Evolutionary conservation across 2,888 invertebrate genomes (phyloP), one percentile per base, ranked within the genome.

Genomic region (Hirtodrosophila trivittata): DNA sequence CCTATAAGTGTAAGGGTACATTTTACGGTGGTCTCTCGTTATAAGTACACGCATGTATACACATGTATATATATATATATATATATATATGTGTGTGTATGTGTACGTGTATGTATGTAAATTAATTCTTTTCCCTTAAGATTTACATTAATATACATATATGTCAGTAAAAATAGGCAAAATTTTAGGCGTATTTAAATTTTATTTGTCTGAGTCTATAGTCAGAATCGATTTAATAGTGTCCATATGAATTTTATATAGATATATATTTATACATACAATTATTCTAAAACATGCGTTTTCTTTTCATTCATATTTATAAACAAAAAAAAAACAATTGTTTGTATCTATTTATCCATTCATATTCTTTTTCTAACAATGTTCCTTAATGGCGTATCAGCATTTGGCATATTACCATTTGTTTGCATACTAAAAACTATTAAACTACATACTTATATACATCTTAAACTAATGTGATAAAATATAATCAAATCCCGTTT

Each of bases 151-250:
- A 26, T 39, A 9, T 39, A 13, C 7, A 16, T 18, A n/a, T 25
- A 13, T 14, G n/a, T n/a, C n/a, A n/a, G n/a, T 21, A 21, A 21
- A 16, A 25, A 7, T 78, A 83, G 52, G 35, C 14, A 54, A 55
- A 55, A 49, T 50, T 55, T 4, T 63, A 46, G 50, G 43, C 56
- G 76, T 71, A 59, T 69, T 78, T 74, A 12, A 57, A 70, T 69
- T 50, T 75, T 35, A 47, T 80, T 65, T 67, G 58, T 78, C 62
- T 56, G 59, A 83, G 64, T 62, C 47, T 42, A 46, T 45, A 73
- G 62, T 73, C 69, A 73, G 41, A 16, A 51, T 55, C 46, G 42
- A 54, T 62, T 14, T 46, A 26, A 47, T 42, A 50, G 32, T 41
- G 42, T 75, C 59, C 9, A 55, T 55, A 46, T 18, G 42, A 30